Conservation (phyloP, 1,140 invertebrate species). For the Tetraneura akinire region DNA sequence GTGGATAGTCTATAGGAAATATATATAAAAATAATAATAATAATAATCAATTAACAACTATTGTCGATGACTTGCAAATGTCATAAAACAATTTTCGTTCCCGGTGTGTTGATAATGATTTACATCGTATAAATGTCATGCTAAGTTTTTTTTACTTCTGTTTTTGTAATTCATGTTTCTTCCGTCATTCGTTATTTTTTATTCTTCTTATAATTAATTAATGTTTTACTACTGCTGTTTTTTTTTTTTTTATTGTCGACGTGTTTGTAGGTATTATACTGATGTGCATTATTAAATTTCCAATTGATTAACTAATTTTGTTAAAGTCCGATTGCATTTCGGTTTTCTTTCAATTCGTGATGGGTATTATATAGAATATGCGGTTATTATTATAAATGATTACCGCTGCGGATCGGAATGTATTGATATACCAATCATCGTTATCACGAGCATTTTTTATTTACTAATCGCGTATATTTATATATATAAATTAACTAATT, state of each 20-base stretch:
- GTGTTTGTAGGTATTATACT: no score
- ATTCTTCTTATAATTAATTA: background rate
- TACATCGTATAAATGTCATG: constrained; percentile 17
- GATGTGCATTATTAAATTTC: background rate
- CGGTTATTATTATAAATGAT: no score
- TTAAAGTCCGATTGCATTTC: no score
- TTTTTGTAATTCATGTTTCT: background rate
- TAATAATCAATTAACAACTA: constrained; percentile 44
- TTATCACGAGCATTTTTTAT: no score
- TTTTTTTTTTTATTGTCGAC: background rate
- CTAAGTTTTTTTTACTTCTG: background rate
- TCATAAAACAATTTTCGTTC: constrained; percentile 30
- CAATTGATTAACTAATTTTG: background rate
- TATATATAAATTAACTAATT: no score
- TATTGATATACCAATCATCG: no score
- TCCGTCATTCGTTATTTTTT: constrained; percentile 16
- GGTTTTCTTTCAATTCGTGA: no score
- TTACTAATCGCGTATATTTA: no score
- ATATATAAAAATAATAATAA: background rate
- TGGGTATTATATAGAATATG: no score
- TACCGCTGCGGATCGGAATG: no score
- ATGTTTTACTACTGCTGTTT: background rate
- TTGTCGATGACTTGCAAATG: constrained; percentile 16
- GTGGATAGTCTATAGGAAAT: background rate
- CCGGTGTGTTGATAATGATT: constrained; percentile 3